phyloP scores from a whole-genome alignment of 1,140 invertebrate genomes.

The Latrodectus geometricus region DNA sequence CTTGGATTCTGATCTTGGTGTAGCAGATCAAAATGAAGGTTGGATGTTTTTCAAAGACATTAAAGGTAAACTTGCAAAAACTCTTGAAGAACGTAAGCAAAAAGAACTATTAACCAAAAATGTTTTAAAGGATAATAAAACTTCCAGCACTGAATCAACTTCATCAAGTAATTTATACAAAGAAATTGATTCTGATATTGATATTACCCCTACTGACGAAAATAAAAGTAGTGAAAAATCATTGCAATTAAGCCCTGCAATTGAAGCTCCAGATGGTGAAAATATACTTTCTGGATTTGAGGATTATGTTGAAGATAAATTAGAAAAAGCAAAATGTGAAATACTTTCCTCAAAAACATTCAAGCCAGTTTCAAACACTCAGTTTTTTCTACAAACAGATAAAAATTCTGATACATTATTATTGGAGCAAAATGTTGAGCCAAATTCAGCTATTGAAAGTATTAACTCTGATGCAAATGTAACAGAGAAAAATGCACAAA shows the following conservation, averaged over 20 bases:
- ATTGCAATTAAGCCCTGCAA: conserved; percentile 27
- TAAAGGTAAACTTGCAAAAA: conserved; percentile 51
- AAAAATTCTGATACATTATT: too few species aligned
- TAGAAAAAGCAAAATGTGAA: conserved; percentile 42
- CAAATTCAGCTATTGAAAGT: background rate
- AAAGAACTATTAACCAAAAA: too few species aligned
- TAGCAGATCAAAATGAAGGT: conserved; percentile 26
- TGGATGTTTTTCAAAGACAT: conserved; percentile 57
- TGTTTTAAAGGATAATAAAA: background rate
- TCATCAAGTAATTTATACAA: background rate
- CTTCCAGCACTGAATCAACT: background rate
- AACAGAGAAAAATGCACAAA: background rate
- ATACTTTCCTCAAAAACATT: conserved; percentile 17
- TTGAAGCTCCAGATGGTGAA: conserved; percentile 39
- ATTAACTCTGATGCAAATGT: background rate
- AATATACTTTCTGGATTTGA: conserved; percentile 1
- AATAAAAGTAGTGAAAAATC: background rate
- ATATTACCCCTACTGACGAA: background rate
- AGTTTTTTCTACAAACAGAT: conserved; percentile 15
- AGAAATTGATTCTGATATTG: background rate
- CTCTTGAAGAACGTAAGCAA: conserved; percentile 40
- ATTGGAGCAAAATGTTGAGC: too few species aligned
- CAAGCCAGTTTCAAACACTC: background rate
- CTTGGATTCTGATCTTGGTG: conserved; percentile 34
- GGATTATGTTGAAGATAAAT: conserved; percentile 20